A percentile compares a stretch with the other conserved stretches of the same genome.
These are phyloP conservation scores for Engystomops pustulosus DNA, from an alignment of 2,113 vertebrate species.

Conservation along the genomic window DNA sequence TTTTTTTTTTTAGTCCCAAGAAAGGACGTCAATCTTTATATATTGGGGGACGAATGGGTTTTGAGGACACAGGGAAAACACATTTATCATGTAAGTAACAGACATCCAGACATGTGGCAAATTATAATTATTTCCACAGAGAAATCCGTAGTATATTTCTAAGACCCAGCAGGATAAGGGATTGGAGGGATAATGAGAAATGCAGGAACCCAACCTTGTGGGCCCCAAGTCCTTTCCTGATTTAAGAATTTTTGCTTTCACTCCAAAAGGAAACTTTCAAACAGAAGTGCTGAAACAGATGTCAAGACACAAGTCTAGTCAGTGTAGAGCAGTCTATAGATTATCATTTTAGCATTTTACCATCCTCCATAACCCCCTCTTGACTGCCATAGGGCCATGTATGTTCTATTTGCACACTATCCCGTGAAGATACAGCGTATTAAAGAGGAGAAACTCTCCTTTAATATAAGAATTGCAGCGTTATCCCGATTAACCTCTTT, in stretches of 20 bases:
- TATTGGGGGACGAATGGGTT: too few relatives aligned
- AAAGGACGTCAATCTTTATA: too few relatives aligned
- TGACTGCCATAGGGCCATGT: too few relatives aligned
- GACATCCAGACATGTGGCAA: slow-evolving; percentile 3
- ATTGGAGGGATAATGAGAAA: slow-evolving; percentile 17
- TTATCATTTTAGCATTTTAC: background rate
- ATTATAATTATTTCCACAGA: slow-evolving; percentile 20
- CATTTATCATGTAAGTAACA: background rate
- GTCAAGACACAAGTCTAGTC: background rate
- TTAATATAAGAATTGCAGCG: too few relatives aligned
- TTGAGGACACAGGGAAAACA: too few relatives aligned
- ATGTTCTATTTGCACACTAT: too few relatives aligned
- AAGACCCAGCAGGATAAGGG: slow-evolving; percentile 1
- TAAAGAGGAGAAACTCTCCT: too few relatives aligned
- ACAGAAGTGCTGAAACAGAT: slow-evolving; percentile 38
- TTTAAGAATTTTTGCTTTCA: background rate
- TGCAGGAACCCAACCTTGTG: background rate
- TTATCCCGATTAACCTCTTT: too few relatives aligned
- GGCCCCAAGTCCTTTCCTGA: background rate
- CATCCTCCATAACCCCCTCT: too few relatives aligned
- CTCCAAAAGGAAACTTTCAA: slow-evolving; percentile 16
- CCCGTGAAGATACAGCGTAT: too few relatives aligned
- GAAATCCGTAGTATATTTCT: background rate
- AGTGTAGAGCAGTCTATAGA: background rate
- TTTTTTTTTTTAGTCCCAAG: too few relatives aligned